Evolutionary conservation across 2,888 invertebrate species (phyloP), one percentile per base, ranked within the genome.

Genomic region (Hecatera dysodea): DNA sequence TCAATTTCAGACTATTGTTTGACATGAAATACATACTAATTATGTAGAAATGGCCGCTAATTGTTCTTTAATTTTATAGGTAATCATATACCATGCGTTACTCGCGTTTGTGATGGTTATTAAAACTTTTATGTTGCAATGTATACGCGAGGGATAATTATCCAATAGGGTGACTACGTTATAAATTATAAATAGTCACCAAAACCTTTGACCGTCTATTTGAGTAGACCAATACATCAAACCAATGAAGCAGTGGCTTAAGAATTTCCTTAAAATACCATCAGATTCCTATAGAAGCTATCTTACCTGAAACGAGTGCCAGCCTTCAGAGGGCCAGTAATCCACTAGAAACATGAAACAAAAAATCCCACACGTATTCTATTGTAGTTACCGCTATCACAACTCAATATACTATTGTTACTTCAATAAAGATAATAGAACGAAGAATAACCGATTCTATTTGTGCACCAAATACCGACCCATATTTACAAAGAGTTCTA

Each of bases 1-100:
- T 66, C 11, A 46, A 68, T 73, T 81, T 76, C 56, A 79, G 63
- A 75, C 56, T 63, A 75, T 83, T 78, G 78, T 78, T 85, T 44
- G 15, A 72, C 68, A 67, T 69, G n/a, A 48, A 60, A 62, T 64
- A 64, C 63, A 62, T 64, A 64, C 63, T 67, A 73, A 75, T 74
- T 48, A 72, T 22, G 53, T 57, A 36, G 39, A 62, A n/a, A 46
- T 63, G 57, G 52, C 50, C 22, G 29, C 39, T 60, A 59, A 71
- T 76, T 71, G 53, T 69, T 75, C 50, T 68, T 55, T 44, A 36
- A 66, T 67, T 80, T 65, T 55, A 33, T 44, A 44, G 63, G n/a
- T 53, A 15, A 36, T 19, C 39, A 39, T 11, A 1, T 39, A 56
- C 39, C 57, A 33, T 57, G 19, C 11, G 4, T 59, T 61, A 61